Evolutionary conservation across 2,113 vertebrate species (phyloP), one percentile per base, ranked within the genome.

Genomic region (Xyrauchen texanus): DNA sequence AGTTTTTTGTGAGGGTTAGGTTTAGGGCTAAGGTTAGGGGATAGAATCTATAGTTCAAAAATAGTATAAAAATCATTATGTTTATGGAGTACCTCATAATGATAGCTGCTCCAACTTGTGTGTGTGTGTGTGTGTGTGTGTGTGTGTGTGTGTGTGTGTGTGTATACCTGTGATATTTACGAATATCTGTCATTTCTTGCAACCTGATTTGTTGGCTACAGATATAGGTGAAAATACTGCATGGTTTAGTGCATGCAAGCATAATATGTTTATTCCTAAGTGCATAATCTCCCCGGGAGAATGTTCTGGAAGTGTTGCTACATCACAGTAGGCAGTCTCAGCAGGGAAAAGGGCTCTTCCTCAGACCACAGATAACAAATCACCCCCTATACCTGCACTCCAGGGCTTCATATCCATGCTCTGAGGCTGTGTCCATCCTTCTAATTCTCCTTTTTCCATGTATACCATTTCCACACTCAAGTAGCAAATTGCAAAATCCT

Each of bases 301-400:
- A 78, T 70, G 67, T 78, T 70, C 77, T 70, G 77, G 77, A 63
- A 70, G 68, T 61, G 68, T 68, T 62, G 70, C 70, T 63, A 62
- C 46, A 57, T 70, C 67, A 78, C 51, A 68, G 45, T 6, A 49
- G 44, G 65, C 65, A 68, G 15, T 49, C 66, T 45, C 47, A 70
- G 55, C 67, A 45, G 60, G 77, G 13, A 70, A 63, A 57, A 78
- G 12, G 5, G 10, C 77, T 78, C 77, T 46, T 16, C 46, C 58
- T 16, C 47, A 49, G 16, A 78, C 77, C 77, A 70, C 57, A 70
- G 46, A 49, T 67, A 78, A 68, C 66, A 78, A 62, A 70, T 77
- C 76, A 77, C 53, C n/a, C 52, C 45, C 55, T 68, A 58, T 58
- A 68, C 64, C 75, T 77, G 55, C 52, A 46, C 52, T 51, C 61